Evolutionary conservation across 2,797 vertebrate genomes (phyloP).

Genomic region (Sphenopsis melanotis): DNA sequence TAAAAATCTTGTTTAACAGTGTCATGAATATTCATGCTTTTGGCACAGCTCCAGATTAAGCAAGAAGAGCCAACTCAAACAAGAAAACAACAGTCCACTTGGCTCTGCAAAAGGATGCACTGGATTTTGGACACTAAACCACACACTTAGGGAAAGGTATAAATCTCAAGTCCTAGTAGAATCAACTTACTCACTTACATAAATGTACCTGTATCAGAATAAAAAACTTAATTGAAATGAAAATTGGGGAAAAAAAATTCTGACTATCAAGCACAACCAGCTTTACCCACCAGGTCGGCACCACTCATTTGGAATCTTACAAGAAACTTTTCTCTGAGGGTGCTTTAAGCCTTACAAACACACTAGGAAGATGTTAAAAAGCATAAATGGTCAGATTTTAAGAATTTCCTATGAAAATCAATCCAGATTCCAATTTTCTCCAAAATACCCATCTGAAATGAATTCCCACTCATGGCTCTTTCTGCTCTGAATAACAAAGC

Average conservation of each 20-base stretch:
- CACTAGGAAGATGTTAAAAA: neutral
- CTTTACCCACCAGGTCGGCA: neutral
- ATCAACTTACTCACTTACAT: neutral
- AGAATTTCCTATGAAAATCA: neutral
- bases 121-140: neutral
- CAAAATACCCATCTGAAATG: neutral
- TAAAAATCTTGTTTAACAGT: conserved; percentile 67
- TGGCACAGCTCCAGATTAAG: conserved; percentile 43
- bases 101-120: conserved; percentile 10
- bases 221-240: neutral
- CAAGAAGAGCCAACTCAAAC: conserved; percentile 23
- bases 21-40: conserved; percentile 59
- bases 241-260: neutral
- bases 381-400: neutral
- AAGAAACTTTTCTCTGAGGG: neutral
- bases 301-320: neutral
- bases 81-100: neutral
- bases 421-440: neutral
- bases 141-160: neutral
- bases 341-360: neutral
- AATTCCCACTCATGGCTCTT: neutral
- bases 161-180: neutral
- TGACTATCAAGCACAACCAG: neutral
- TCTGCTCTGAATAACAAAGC: neutral
- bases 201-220: neutral